Evolutionary conservation across 2,888 invertebrate species (phyloP).

Genomic region (Sphinx pinastri): DNA sequence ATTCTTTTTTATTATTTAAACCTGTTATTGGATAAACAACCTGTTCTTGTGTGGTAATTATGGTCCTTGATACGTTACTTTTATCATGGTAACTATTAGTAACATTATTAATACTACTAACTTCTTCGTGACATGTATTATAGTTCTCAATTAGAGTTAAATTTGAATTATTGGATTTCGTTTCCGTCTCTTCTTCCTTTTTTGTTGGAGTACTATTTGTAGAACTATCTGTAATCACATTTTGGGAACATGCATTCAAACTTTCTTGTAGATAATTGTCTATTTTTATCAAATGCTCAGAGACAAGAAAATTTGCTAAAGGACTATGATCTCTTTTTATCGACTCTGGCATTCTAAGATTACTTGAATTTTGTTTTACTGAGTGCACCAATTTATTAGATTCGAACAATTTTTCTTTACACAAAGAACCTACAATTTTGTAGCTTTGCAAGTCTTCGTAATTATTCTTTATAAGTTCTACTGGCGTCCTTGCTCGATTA

Average conservation of each 20-base stretch:
- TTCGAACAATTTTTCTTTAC: constrained; percentile 61
- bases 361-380: constrained; percentile 2
- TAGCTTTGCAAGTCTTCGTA: constrained; percentile 77
- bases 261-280: constrained; percentile 75
- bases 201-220: constrained; percentile 36
- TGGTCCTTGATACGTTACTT: background rate
- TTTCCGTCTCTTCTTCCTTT: constrained; percentile 43
- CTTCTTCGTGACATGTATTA: constrained; percentile 1
- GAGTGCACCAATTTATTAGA: background rate
- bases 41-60: background rate
- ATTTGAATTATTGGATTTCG: constrained; percentile 27
- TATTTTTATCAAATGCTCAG: constrained; percentile 75
- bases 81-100: constrained; percentile 16
- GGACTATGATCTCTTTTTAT: constrained; percentile 60
- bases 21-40: constrained; percentile 29
- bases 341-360: constrained; percentile 31
- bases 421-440: constrained; percentile 75
- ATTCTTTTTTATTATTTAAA: constrained; percentile 35
- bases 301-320: constrained; percentile 63
- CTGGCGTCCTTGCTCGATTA: constrained; percentile 43
- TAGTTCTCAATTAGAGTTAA: constrained; percentile 9
- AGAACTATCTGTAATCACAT: constrained; percentile 35
- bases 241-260: constrained; percentile 63
- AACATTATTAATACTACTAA: constrained; percentile 1
- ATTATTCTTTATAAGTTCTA: constrained; percentile 65